Conservation (phyloP, 92 coral and sea anemone species). For the Epizoanthus stellaris region DNA sequence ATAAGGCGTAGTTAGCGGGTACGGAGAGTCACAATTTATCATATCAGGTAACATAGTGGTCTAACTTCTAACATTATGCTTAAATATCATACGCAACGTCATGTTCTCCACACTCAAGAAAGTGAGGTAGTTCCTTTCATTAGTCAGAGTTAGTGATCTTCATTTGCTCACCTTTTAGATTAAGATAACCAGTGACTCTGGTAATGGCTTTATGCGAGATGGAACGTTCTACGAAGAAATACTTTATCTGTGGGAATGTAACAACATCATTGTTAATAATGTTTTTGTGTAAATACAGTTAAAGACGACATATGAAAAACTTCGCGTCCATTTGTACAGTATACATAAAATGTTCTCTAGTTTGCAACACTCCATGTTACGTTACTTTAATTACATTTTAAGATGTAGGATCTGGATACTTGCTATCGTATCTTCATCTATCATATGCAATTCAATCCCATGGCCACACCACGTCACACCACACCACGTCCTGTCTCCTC, state of each 20-base stretch:
- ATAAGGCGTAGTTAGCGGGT: too few species aligned
- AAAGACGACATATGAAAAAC: too few species aligned
- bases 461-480: too few species aligned
- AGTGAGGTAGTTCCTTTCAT: too few species aligned
- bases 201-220: conserved; percentile 3
- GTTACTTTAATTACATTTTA: not conserved
- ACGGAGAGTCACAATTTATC: not conserved
- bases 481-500: too few species aligned
- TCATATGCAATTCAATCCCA: too few species aligned
- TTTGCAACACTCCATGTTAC: not conserved
- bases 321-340: not conserved
- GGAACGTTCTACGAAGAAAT: conserved; percentile 21
- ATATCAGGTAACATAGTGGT: not conserved
- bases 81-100: too few species aligned
- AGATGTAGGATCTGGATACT: not conserved
- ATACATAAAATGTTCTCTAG: not conserved
- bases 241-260: conserved; percentile 5
- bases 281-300: too few species aligned
- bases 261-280: not conserved
- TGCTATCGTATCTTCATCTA: too few species aligned
- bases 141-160: not conserved
- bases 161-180: conserved; percentile 21
- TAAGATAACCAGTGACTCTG: conserved; percentile 22
- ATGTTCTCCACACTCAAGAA: too few species aligned
- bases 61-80: too few species aligned